Conservation (phyloP, 2,113 vertebrate genomes). For the Trochalopteron elliotii region DNA sequence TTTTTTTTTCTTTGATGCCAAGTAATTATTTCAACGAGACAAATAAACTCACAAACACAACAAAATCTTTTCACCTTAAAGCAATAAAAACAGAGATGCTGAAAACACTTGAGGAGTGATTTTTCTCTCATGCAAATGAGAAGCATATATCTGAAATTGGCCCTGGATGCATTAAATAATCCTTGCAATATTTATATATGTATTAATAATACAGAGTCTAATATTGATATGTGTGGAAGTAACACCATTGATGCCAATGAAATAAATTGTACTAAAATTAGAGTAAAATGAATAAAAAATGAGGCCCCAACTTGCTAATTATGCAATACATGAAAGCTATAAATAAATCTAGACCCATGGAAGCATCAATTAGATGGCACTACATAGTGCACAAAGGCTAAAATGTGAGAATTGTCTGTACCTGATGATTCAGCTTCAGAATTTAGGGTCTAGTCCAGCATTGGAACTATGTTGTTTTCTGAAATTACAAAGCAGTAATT, state of each 20-base stretch:
- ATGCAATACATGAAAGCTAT: not conserved
- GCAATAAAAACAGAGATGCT: not conserved
- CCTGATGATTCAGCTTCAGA: not conserved
- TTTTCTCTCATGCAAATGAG: not conserved
- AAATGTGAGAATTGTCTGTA: not conserved
- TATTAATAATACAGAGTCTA: not conserved
- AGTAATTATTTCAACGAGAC: not conserved
- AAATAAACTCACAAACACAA: not conserved
- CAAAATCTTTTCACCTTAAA: not conserved
- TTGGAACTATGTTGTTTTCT: not conserved
- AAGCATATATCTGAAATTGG: not conserved
- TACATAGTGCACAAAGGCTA: not conserved
- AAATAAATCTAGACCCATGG: not conserved
- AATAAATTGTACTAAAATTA: slow-evolving; percentile 2
- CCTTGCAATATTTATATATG: not conserved
- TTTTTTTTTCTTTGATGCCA: not conserved
- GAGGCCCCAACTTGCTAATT: not conserved
- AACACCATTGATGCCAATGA: not conserved
- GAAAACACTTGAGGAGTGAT: not conserved
- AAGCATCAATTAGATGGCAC: not conserved
- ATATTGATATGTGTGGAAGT: not conserved
- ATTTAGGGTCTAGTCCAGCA: not conserved
- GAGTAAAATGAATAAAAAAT: not conserved
- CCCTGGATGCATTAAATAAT: not conserved
- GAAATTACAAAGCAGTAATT: not conserved